These are phyloP conservation scores for Venturia canescens DNA, from an alignment of 1,140 invertebrate species.

Conservation along the genomic window DNA sequence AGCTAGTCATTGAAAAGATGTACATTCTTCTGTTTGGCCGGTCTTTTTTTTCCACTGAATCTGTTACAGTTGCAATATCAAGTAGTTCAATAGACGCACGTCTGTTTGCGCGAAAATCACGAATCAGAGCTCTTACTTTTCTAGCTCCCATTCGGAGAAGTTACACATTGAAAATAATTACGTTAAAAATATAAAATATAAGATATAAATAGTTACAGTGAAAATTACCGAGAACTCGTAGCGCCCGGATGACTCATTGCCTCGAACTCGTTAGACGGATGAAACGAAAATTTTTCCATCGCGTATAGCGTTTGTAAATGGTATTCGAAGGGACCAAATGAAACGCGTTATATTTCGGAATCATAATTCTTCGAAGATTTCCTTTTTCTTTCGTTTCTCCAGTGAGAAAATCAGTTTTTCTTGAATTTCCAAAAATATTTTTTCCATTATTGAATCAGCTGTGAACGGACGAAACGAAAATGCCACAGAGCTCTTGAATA, in stretches of 20 bases:
- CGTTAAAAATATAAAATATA: no score
- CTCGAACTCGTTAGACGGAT: not conserved
- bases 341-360: not conserved
- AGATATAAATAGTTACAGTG: no score
- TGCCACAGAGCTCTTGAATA: not conserved
- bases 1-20: slow-evolving; percentile 69
- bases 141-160: no score
- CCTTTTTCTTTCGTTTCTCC: no score
- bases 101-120: not conserved
- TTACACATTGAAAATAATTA: no score
- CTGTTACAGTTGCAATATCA: slow-evolving; percentile 8
- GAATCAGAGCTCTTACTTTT: no score
- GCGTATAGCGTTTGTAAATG: not conserved
- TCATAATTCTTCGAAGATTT: not conserved
- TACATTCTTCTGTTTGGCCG: slow-evolving; percentile 59
- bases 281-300: not conserved
- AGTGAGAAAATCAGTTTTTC: no score
- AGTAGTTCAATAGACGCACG: not conserved
- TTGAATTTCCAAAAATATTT: not conserved
- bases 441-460: not conserved
- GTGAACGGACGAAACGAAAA: not conserved
- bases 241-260: not conserved
- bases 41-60: slow-evolving; percentile 51
- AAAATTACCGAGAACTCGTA: no score
- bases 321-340: not conserved